Conservation (phyloP, 2,797 vertebrate species). For the Monodelphis domestica region DNA sequence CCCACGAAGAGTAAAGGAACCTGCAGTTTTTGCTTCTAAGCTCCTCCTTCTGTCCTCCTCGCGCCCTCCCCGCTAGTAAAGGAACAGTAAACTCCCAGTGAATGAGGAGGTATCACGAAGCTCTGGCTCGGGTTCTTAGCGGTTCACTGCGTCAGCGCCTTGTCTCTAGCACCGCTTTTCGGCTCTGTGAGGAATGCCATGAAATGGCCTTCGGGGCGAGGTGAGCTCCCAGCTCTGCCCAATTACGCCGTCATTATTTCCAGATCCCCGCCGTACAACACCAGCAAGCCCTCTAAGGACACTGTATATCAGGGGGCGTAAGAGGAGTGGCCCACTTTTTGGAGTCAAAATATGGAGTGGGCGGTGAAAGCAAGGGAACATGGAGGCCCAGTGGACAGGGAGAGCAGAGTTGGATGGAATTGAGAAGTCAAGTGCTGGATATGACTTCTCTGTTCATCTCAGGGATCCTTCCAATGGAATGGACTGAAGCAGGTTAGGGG, state of each 20-base stretch:
- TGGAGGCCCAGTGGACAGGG: not conserved
- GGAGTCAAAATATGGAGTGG: not conserved
- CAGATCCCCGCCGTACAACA: not conserved
- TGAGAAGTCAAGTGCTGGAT: not conserved
- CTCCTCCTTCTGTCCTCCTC: too few species aligned
- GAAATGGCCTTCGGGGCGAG: not conserved
- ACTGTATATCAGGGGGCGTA: not conserved
- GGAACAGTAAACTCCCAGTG: not conserved
- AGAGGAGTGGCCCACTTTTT: not conserved
- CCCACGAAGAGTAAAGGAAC: fast-evolving
- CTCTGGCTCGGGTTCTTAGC: not conserved
- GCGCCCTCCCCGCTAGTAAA: not conserved
- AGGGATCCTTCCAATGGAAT: not conserved
- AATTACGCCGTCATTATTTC: not conserved
- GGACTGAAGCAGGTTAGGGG: not conserved
- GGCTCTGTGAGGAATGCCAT: not conserved
- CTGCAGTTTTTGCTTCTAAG: fast-evolving
- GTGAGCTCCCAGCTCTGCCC: not conserved
- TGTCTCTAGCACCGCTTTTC: not conserved
- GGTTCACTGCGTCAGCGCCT: not conserved
- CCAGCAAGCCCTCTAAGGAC: not conserved
- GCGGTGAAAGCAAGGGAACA: not conserved
- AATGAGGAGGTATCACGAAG: not conserved
- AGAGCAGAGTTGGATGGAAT: too few species aligned
- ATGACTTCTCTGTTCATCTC: not conserved